Base-by-base conservation (phyloP, 2,113 vertebrate species). In the Anseranas semipalmata region DNA sequence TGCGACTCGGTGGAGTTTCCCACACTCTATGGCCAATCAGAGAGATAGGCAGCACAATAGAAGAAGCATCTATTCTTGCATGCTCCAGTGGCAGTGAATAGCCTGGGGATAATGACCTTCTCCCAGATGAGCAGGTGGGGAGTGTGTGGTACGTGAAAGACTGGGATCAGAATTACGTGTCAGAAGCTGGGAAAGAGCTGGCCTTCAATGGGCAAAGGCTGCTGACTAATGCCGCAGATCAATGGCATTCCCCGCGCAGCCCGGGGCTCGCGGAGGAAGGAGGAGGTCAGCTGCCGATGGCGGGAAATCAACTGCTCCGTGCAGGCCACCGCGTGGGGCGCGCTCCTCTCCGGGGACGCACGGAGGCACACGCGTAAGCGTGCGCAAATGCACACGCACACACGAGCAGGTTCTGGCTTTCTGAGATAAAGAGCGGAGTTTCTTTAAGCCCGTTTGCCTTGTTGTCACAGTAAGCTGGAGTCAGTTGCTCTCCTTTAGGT, bases 1-100 rank as follows among this genome's bases (percentile, higher is more conserved):
- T 95, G 17, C 5, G 14, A 96, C 73, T 85, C 21, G 37, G 24
- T 58, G 66, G 67, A 73, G 94, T 97, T 98, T 98, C 98, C 98
- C 98, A 98, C 98, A 98, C 91, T 98, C 93, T 2, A 9, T 43
- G 94, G 96, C 99, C 98, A 98, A 98, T 99, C 92, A 16, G 77
- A 17, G 25, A 27, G 52, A 19, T 0, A 24, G 65, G 62, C 56
- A 27, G 87, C 87, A 98, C 97, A 97, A 97, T 94, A 71, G 87
- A 25, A 75, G 74, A 79, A 96, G 95, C 96, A 46, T 93, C 94
- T 63, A 94, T 84, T 97, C 95, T 96, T 96, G 97, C 98, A 98
- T 85, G 98, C 97, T 97, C 96, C 95, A 62, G 59, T 97, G 97
- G 58, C 87, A 25, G 80, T 97, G 87, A 97, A 97, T 96, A 95